Conservation (phyloP, 2,113 vertebrate species). For the Dicentrarchus labrax region DNA sequence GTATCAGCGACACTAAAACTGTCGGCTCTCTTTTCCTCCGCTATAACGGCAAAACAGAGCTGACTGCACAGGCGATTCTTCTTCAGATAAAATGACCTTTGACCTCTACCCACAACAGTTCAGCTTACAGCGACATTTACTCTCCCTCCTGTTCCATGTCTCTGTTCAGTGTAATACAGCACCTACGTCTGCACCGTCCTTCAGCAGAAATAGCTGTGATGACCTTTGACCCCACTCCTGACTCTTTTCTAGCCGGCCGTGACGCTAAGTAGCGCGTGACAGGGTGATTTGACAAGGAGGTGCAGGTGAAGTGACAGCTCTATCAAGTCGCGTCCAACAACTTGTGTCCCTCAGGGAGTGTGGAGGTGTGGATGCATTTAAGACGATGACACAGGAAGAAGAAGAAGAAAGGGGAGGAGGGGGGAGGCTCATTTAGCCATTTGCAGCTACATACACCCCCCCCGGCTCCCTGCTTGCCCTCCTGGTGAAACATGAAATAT, state of each 20-base stretch:
- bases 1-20: not conserved
- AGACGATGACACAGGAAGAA: conserved; percentile 22
- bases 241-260: not conserved
- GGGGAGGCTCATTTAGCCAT: conserved; percentile 31
- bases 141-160: not conserved
- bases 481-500: conserved; percentile 63
- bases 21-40: not conserved
- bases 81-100: not conserved
- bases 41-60: not conserved
- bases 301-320: conserved; percentile 17
- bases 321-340: not conserved
- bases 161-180: not conserved
- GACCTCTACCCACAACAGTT: not conserved
- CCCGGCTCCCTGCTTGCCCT: not conserved
- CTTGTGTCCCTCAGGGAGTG: conserved; percentile 1
- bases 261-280: conserved; percentile 12
- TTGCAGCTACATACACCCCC: conserved; percentile 12
- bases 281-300: conserved; percentile 15
- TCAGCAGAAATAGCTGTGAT: not conserved
- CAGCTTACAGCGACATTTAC: not conserved
- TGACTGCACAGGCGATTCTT: not conserved
- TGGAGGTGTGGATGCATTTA: conserved; percentile 11
- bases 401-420: not conserved
- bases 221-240: conserved; percentile 26
- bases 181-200: not conserved